These are phyloP conservation scores for Okapia johnstoni DNA, from an alignment of 2,113 vertebrate species.

Conservation along the genomic window DNA sequence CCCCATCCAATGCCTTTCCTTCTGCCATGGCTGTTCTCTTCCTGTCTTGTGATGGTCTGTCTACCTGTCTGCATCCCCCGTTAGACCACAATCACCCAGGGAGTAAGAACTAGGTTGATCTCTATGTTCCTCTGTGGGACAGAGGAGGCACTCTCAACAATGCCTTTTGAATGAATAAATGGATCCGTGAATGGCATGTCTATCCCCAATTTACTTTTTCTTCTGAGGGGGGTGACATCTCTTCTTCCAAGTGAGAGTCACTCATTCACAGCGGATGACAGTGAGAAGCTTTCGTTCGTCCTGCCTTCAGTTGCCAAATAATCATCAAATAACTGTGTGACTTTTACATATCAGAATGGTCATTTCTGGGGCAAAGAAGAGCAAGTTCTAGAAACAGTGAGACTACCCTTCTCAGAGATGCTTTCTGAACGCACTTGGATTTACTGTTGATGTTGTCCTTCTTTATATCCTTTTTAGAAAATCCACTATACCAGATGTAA, in stretches of 20 bases:
- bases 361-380: neutral
- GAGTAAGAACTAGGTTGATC: neutral
- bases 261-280: neutral
- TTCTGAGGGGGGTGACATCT: neutral
- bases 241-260: neutral
- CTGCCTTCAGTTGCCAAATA: neutral
- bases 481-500: neutral
- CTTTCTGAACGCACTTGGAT: neutral
- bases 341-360: neutral
- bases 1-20: neutral
- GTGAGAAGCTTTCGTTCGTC: neutral
- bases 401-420: neutral
- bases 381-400: neutral
- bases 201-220: neutral
- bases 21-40: neutral
- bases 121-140: neutral
- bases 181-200: neutral
- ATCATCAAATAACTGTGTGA: rapidly evolving
- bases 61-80: neutral
- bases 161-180: neutral
- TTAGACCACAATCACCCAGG: neutral
- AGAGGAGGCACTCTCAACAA: neutral
- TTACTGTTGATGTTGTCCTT: neutral
- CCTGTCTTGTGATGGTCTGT: neutral
- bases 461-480: neutral